These are phyloP conservation scores for Cheilosia urbana DNA, from an alignment of 2,888 invertebrate species.

Conservation along the genomic window DNA sequence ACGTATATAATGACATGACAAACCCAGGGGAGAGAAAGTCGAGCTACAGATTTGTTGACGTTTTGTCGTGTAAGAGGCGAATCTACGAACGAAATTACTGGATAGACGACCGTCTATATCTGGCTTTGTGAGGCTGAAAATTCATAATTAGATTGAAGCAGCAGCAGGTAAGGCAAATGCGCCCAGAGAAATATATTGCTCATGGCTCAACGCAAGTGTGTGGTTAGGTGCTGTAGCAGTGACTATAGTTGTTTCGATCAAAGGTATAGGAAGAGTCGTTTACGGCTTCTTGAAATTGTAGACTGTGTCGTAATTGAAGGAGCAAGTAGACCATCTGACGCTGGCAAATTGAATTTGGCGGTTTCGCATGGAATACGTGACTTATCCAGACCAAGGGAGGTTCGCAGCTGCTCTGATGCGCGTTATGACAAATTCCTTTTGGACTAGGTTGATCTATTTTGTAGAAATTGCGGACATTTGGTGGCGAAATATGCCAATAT, in stretches of 20 bases:
- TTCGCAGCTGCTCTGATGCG: too few species aligned
- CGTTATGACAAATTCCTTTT: too few species aligned
- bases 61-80: conserved; percentile 34
- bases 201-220: conserved; percentile 42
- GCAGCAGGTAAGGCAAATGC: conserved; percentile 23
- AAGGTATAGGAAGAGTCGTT: not conserved
- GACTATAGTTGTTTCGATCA: conserved; percentile 14
- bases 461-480: too few species aligned
- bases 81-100: conserved; percentile 3
- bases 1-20: not conserved
- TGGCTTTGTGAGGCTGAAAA: conserved; percentile 33
- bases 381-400: too few species aligned
- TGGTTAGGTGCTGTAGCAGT: conserved; percentile 49
- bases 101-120: not conserved
- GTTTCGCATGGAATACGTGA: not conserved
- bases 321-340: conserved; percentile 51
- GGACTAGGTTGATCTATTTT: too few species aligned
- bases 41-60: conserved; percentile 60
- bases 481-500: too few species aligned
- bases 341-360: conserved; percentile 23
- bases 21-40: conserved; percentile 32
- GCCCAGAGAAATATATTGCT: conserved; percentile 20
- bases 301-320: conserved; percentile 22
- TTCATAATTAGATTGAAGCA: conserved; percentile 63
- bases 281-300: conserved; percentile 30